Evolutionary conservation across 2,113 vertebrate species (phyloP), one percentile per base, ranked within the genome.

Genomic region (Bufo gargarizans): DNA sequence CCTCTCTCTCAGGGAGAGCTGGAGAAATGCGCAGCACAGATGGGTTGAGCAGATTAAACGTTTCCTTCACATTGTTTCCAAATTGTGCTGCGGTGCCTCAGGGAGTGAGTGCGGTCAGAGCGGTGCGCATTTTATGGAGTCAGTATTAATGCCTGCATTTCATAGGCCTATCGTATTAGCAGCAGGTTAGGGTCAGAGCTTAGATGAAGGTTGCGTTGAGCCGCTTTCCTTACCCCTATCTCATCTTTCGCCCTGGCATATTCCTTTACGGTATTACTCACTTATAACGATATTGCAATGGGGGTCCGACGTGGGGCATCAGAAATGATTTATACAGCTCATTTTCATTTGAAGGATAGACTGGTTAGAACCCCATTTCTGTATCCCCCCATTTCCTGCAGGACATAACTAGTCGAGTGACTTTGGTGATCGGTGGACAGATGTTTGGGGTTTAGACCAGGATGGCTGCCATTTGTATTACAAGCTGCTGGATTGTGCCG

Each of bases 31-130:
- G 94, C 95, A 89, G 96, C 97, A 97, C 97, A 98, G 97, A 97
- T 98, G 97, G 97, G 96, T 96, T 89, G 85, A 93, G 94, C 94
- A 97, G 96, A 98, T 98, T 97, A 97, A 97, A 97, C 96, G 94
- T 96, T 96, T 97, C 95, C 96, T 95, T 98, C 96, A 97, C 94
- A 94, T 94, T 91, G 95, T 96, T 93, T 95, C 94, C 95, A 93
- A 96, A 96, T 96, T 94, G 95, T 93, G 95, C 94, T 94, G 96
- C 92, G 94, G 94, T 94, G 94, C 95, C 97, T 94, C 91, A 92
- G 95, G 95, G 93, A 93, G 94, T 92, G 77, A 84, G 93, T 90
- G 93, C 96, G 96, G 93, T 96, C 96, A 96, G 94, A 94, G 92
- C 92, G 90, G 91, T 90, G 93, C 93, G 20, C 90, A 88, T 90